Evolutionary conservation across 2,797 vertebrate genomes (phyloP), one percentile per base, ranked within the genome.

Genomic region (Tangara arthus): DNA sequence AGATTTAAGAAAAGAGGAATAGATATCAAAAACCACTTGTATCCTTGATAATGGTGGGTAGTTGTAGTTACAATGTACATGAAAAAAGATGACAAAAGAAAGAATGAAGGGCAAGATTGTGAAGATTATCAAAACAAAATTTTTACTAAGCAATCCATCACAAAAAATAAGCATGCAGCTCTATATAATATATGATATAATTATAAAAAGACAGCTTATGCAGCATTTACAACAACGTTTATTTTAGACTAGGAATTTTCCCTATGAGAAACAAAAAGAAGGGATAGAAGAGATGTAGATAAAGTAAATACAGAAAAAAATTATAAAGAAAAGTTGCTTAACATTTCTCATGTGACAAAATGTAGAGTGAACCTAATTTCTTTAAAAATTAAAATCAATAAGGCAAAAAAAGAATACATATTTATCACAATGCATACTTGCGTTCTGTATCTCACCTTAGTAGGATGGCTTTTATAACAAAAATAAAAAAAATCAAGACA

Each of bases 21-120:
- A 61, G 13, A 41, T 46, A 52, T 32, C 0, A 49, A 75, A 73
- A 73, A 46, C 0, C 0, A 21, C 5, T 60, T 3, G 2, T 30
- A 50, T 37, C 19, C 19, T 42, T 32, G 21, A 52, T 56, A 39
- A 46, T 42, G 14, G 8, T 52, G 11, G 1, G 2, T 39, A 39
- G 7, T 4, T 57, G 8, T 55, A 49, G 7, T 50, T 44, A 76
- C 16, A 37, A 22, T 64, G 21, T 34, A 23, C 6, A 63, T 59
- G 39, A 50, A 57, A 69, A 82, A 61, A 50, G 7, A 35, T 8
- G 30, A 5, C 6, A 69, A 37, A 73, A 65, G 16, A 82, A 85
- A 53, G 15, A 81, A 57, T 19, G 32, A 77, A 65, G 7, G 6
- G 12, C 46, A 84, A 7, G 20, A 0, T n/a, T 75, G 46, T 32